Base-by-base conservation (phyloP, 2,888 invertebrate genomes). In the Timema cristinae region DNA sequence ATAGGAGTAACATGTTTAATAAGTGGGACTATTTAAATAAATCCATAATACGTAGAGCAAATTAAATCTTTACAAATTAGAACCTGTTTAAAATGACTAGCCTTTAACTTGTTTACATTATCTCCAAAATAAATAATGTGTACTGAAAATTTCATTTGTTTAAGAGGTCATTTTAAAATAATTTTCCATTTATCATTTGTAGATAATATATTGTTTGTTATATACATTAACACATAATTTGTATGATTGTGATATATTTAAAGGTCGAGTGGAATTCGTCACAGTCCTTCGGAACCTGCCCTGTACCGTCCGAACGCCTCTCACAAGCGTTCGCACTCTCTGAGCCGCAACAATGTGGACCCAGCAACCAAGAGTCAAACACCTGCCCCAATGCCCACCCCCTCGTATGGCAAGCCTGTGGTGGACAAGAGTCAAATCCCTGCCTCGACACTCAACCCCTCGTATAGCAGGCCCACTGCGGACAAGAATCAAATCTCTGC, bases 231-330 rank as follows among this genome's bases (percentile, higher is more conserved):
- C 1, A 32, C 32, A 32, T 32, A 32, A 32, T 32, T 32, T 32
- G 32, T 32, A 4, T 32, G 32, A 32, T 32, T 32, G 32, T 32
- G 32, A 32, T 32, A 4, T 32, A 32, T 32, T 78, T 77, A 7
- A 77, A 84, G 83, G 81, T 83, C 84, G 78, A 85, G 81, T 79
- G 83, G 79, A 77, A 82, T 83, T 76, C 83, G 82, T 75, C 84
- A 84, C 77, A 84, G 85, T 77, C 84, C 84, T 2, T 84, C 84
- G 70, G 85, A 85, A 76, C 84, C 85, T 9, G 81, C 82, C 68
- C 78, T 85, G 68, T 81, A 83, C 74, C 80, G 81, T 76, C 80
- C 81, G 13, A 82, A 81, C 67, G 80, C 81, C n/a, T 69, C 73
- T 7, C 72, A 73, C 54, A 69, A 68, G 2, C 61, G 72, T 47